Evolutionary conservation across 2,797 vertebrate genomes (phyloP).

Genomic region (Sitta carolinensis): DNA sequence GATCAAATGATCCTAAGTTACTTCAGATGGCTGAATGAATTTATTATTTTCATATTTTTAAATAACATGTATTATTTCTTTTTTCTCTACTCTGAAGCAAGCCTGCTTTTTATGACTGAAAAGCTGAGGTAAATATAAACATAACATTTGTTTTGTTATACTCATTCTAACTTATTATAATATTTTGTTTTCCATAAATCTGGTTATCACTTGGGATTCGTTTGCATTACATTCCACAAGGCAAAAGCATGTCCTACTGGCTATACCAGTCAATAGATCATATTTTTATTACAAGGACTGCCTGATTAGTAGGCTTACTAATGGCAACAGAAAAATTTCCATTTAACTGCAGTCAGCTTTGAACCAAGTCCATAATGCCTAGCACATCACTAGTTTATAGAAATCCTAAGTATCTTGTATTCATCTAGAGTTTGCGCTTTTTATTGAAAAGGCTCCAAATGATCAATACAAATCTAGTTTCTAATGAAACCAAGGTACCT

Average conservation of each 20-base stretch:
- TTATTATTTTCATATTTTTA: background rate
- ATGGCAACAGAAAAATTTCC: background rate
- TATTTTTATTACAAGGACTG: background rate
- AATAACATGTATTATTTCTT: background rate
- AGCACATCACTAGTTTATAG: background rate
- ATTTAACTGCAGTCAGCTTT: background rate
- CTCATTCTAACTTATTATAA: background rate
- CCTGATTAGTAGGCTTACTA: background rate
- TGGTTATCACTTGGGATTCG: background rate
- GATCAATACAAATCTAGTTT: background rate
- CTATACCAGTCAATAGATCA: background rate
- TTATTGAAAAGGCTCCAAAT: background rate
- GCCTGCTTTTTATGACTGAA: background rate
- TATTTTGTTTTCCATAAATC: background rate
- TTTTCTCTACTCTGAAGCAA: background rate
- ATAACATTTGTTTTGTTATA: background rate
- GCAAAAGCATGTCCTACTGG: background rate
- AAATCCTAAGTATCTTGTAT: background rate
- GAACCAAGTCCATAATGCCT: background rate
- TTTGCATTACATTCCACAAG: background rate
- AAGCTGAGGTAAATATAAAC: background rate
- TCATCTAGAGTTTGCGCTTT: background rate
- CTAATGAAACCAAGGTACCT: background rate
- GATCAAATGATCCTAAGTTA: background rate
- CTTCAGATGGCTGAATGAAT: background rate